phyloP scores from a whole-genome alignment of 2,888 invertebrate genomes.

The Aethes cnicana region DNA sequence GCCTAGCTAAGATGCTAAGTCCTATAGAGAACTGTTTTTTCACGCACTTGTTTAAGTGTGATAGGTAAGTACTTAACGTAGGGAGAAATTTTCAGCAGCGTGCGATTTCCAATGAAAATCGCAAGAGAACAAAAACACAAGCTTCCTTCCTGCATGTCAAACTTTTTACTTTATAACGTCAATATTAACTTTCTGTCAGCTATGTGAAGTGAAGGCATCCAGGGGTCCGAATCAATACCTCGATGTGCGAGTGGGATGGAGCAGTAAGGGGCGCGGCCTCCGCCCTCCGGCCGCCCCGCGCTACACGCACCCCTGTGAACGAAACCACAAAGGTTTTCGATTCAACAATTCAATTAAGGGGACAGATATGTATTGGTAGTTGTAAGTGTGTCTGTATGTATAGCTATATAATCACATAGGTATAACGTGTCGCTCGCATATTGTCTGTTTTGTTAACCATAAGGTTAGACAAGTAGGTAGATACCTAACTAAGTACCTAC shows the following conservation, averaged over 20 bases:
- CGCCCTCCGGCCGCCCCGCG: slow-evolving; percentile 42
- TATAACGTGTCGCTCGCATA: too few species aligned
- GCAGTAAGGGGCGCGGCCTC: slow-evolving; percentile 52
- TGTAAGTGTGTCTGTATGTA: too few species aligned
- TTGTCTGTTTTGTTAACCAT: too few species aligned
- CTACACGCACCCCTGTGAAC: slow-evolving; percentile 43
- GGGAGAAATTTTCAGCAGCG: too few species aligned
- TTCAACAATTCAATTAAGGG: slow-evolving; percentile 43
- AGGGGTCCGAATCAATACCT: slow-evolving; percentile 64
- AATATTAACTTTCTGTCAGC: slow-evolving; percentile 31
- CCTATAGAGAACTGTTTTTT: too few species aligned
- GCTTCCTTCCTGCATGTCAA: slow-evolving; percentile 1
- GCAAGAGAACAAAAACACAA: neutral
- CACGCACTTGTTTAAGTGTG: too few species aligned
- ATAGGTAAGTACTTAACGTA: too few species aligned
- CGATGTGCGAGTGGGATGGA: slow-evolving; percentile 53
- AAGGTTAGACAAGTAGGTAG: too few species aligned
- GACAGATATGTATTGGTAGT: slow-evolving; percentile 23
- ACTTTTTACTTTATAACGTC: neutral
- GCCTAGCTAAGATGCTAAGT: too few species aligned
- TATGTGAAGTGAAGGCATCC: slow-evolving; percentile 40
- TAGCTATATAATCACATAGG: too few species aligned
- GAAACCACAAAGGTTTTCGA: slow-evolving; percentile 41
- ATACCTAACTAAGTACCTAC: too few species aligned
- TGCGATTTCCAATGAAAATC: too few species aligned